A percentile compares a stretch with the other conserved stretches of the same genome.
These are phyloP conservation scores for Ceyx melanurus DNA, from an alignment of 2,113 vertebrate genomes.

Conservation along the genomic window DNA sequence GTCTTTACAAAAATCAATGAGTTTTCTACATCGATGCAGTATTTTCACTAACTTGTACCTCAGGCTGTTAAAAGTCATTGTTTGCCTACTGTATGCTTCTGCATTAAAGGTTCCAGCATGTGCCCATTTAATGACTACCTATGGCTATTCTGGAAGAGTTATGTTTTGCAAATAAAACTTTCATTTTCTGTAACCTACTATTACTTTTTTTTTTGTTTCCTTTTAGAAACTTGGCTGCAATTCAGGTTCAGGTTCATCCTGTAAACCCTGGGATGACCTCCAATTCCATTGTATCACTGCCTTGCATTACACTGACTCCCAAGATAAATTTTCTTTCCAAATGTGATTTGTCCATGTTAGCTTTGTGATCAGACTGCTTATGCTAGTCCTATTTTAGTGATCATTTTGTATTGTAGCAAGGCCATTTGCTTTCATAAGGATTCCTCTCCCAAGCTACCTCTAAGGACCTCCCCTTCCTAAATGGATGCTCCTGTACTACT, in stretches of 20 bases:
- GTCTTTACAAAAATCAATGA: slow-evolving; percentile 41
- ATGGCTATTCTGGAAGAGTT: slow-evolving; percentile 33
- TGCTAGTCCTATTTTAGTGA: slow-evolving; percentile 74
- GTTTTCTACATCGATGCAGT: slow-evolving; percentile 29
- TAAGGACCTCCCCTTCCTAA: slow-evolving; percentile 69
- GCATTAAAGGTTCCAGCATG: slow-evolving; percentile 36
- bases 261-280: slow-evolving; percentile 78
- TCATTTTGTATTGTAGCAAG: slow-evolving; percentile 69
- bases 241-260: slow-evolving; percentile 73
- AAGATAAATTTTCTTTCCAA: slow-evolving; percentile 71
- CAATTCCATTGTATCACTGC: slow-evolving; percentile 77
- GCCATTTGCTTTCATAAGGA: slow-evolving; percentile 73
- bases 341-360: slow-evolving; percentile 72
- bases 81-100: slow-evolving; percentile 35
- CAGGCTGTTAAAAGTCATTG: slow-evolving; percentile 47
- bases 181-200: slow-evolving; percentile 67
- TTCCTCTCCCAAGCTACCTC: slow-evolving; percentile 84
- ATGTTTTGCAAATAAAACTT: slow-evolving; percentile 67
- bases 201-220: slow-evolving; percentile 65
- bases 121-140: slow-evolving; percentile 15
- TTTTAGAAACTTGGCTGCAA: slow-evolving; percentile 79
- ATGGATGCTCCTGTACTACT: slow-evolving; percentile 51
- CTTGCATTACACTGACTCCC: slow-evolving; percentile 70
- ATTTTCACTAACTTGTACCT: slow-evolving; percentile 53
- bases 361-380: slow-evolving; percentile 75